Conservation (phyloP, 2,888 invertebrate genomes). For the Osedax frankpressi region DNA sequence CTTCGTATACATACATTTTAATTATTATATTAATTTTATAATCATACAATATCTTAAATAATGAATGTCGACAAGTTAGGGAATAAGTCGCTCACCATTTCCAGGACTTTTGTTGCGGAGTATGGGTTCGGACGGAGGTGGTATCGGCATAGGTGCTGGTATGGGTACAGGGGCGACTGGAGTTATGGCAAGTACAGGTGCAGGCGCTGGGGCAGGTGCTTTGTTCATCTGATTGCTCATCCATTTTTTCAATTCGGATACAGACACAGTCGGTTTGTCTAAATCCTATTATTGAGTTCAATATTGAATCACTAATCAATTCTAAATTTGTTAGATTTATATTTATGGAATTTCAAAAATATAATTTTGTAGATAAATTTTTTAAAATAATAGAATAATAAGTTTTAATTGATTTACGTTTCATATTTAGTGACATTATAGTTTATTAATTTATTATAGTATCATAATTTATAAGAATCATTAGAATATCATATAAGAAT, state of each 20-base stretch:
- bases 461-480: no score
- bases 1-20: no score
- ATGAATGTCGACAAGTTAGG: no score
- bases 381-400: no score
- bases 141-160: constrained; percentile 15
- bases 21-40: no score
- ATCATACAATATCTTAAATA: no score
- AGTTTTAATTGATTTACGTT: no score
- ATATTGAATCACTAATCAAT: not conserved
- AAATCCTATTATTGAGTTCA: constrained; percentile 14
- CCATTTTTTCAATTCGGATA: constrained; percentile 40
- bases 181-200: not conserved
- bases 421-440: no score
- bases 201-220: constrained; percentile 23
- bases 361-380: no score
- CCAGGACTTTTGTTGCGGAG: constrained; percentile 32
- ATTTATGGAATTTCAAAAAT: not conserved
- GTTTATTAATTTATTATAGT: no score
- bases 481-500: no score
- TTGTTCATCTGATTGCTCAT: constrained; percentile 30
- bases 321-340: no score
- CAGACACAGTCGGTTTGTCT: constrained; percentile 31
- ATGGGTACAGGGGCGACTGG: not conserved
- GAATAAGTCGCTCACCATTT: constrained; percentile 22
- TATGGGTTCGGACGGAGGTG: constrained; percentile 15